Evolutionary conservation across 2,888 invertebrate species (phyloP).

Genomic region (Parthenolecanium corni): DNA sequence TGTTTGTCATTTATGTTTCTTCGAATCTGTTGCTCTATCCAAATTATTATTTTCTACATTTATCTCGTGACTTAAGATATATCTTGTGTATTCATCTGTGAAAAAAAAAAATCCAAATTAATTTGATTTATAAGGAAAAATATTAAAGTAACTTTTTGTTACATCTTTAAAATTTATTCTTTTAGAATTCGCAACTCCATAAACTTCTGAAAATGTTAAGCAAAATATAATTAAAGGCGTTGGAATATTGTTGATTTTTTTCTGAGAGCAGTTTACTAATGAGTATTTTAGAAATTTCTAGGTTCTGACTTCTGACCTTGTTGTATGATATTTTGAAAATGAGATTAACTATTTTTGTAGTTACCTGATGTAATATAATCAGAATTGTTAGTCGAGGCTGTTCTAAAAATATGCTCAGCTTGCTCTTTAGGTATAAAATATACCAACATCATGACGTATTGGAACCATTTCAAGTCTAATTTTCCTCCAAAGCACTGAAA

Average conservation of each 20-base stretch:
- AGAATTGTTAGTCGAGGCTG: not conserved
- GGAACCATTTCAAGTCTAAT: conserved; percentile 27
- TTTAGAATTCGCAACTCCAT: no score
- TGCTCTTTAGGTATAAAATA: conserved; percentile 7
- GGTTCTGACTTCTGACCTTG: no score
- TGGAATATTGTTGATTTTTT: no score
- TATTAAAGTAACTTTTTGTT: not conserved
- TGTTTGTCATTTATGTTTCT: conserved; percentile 8
- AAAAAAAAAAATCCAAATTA: not conserved
- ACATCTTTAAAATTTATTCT: no score
- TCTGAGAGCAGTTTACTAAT: no score
- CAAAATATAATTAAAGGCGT: no score
- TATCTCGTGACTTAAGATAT: conserved; percentile 3
- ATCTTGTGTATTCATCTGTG: conserved; percentile 5
- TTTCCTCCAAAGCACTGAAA: conserved; percentile 25
- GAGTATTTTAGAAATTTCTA: no score
- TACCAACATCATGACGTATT: conserved; percentile 22
- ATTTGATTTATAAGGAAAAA: not conserved
- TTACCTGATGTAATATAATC: not conserved
- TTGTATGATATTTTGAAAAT: no score
- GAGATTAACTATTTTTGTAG: no score
- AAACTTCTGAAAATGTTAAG: no score
- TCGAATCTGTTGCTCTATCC: not conserved
- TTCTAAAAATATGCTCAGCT: not conserved
- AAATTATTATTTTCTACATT: conserved; percentile 15